phyloP scores from a whole-genome alignment of 2,113 vertebrate genomes.

The Mirza zaza region DNA sequence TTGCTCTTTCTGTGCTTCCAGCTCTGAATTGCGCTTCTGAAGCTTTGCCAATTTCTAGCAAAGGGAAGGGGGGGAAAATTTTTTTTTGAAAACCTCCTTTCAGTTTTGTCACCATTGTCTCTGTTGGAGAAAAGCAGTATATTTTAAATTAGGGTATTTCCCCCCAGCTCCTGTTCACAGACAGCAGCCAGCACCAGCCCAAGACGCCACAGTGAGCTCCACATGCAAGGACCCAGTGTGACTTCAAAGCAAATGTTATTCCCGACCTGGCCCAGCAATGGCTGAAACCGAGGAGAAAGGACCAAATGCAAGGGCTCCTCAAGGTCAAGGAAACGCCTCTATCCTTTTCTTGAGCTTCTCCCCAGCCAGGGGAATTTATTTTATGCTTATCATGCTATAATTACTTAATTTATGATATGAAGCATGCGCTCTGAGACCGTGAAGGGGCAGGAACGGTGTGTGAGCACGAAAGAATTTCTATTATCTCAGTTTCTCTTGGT shows the following conservation, averaged over 20 bases:
- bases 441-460: not conserved
- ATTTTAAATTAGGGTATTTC: not conserved
- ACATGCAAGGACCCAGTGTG: not conserved
- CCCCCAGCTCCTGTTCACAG: not conserved
- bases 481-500: not conserved
- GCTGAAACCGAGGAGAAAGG: not conserved
- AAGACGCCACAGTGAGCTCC: accelerated
- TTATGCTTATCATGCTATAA: not conserved
- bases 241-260: not conserved
- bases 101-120: not conserved
- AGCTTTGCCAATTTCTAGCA: slow-evolving; percentile 85
- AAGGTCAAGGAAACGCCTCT: not conserved
- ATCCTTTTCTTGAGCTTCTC: not conserved
- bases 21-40: slow-evolving; percentile 84
- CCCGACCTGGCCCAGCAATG: not conserved
- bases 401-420: not conserved
- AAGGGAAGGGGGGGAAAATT: not conserved
- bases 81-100: not conserved
- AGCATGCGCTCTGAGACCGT: not conserved
- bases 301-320: not conserved
- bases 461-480: not conserved
- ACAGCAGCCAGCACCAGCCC: not conserved
- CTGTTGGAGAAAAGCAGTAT: not conserved
- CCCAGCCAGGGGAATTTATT: not conserved
- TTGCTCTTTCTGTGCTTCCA: slow-evolving; percentile 86